Conservation (phyloP, 2,888 invertebrate genomes). For the Pachymerium ferrugineum region DNA sequence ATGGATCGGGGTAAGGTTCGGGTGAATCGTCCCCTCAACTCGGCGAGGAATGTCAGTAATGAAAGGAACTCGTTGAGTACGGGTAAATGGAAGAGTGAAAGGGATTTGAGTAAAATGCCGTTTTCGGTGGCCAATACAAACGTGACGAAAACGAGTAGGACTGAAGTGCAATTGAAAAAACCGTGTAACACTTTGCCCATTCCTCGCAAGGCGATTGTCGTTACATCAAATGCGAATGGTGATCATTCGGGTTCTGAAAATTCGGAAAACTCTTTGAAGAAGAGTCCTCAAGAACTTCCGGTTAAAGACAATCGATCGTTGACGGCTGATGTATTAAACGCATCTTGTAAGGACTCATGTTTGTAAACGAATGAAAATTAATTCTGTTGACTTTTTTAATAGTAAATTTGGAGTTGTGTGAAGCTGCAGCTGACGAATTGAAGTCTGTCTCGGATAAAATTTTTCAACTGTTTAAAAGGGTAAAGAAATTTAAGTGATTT, state of each 20-base stretch:
- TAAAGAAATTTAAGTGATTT: too few relatives aligned
- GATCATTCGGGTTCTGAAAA: background rate
- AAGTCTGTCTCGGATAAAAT: conserved; percentile 60
- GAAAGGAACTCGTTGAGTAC: background rate
- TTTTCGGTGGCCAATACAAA: background rate
- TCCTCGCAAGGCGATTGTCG: conserved; percentile 54
- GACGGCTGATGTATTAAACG: conserved; percentile 49
- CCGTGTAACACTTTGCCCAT: conserved; percentile 62
- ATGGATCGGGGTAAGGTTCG: conserved; percentile 3
- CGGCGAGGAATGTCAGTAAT: background rate
- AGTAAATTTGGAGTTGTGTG: too few relatives aligned
- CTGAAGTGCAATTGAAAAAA: conserved; percentile 45
- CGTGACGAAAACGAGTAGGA: conserved; percentile 32
- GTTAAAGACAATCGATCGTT: conserved; percentile 34
- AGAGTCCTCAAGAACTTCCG: conserved; percentile 37
- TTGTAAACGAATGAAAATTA: background rate
- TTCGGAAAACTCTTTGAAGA: conserved; percentile 31
- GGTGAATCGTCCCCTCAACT: background rate
- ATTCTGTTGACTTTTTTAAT: too few relatives aligned
- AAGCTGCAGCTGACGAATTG: conserved; percentile 40
- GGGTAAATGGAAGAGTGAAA: conserved; percentile 35
- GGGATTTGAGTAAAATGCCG: conserved; percentile 34
- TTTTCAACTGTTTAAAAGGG: conserved; percentile 62
- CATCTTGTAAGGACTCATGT: conserved; percentile 51
- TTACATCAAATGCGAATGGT: background rate